Conservation (phyloP, 2,113 vertebrate species). For the Serilophus lunatus region DNA sequence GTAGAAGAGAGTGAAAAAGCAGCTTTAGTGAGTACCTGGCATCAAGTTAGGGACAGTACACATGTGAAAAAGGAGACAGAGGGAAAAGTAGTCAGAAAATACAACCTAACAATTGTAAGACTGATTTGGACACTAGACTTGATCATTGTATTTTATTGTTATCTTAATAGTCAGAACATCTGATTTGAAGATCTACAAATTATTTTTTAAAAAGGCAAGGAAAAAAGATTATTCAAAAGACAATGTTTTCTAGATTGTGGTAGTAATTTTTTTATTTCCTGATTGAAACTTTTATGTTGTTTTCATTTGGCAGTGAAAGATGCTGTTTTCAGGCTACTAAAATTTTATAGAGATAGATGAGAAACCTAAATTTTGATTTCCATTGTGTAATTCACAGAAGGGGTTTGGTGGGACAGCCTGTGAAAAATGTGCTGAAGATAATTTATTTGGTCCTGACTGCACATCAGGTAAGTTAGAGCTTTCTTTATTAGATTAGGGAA, state of each 20-base stretch:
- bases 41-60: too few species aligned
- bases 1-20: too few species aligned
- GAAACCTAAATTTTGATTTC: neutral
- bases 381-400: constrained; percentile 66
- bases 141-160: neutral
- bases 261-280: neutral
- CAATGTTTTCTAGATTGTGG: neutral
- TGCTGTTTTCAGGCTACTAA: neutral
- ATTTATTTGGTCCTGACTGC: constrained; percentile 81
- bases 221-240: neutral
- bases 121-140: neutral
- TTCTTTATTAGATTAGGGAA: neutral
- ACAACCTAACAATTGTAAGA: neutral
- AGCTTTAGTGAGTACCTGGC: too few species aligned
- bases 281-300: neutral
- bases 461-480: constrained; percentile 72
- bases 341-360: neutral
- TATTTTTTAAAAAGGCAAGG: rapidly evolving
- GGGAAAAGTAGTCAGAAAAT: neutral
- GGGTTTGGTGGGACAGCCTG: constrained; percentile 88
- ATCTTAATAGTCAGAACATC: neutral
- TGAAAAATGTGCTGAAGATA: constrained; percentile 81
- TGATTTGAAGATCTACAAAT: neutral
- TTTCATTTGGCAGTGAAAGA: neutral
- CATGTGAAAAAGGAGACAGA: neutral